Conservation (phyloP, 1,140 invertebrate genomes). For the Pantala flavescens region DNA sequence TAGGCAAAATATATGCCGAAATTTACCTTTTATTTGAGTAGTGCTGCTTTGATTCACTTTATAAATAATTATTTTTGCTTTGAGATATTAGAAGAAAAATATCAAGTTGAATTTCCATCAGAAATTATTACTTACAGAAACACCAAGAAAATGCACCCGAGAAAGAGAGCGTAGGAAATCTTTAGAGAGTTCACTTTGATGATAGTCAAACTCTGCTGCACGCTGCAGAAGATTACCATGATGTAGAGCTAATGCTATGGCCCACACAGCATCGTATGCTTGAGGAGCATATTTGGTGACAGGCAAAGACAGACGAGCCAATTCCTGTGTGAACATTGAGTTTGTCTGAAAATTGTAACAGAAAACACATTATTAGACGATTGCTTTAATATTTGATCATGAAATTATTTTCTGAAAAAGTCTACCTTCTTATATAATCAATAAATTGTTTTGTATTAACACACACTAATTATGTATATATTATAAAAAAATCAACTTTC, state of each 20-base stretch:
- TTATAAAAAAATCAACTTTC: no score
- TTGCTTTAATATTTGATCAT: no score
- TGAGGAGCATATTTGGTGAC: slow-evolving; percentile 58
- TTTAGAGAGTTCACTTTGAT: slow-evolving; percentile 52
- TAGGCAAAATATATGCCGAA: no score
- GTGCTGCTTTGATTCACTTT: no score
- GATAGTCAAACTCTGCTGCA: slow-evolving; percentile 53
- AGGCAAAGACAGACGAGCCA: slow-evolving; percentile 40
- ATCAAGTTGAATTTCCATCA: no score
- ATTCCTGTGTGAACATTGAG: slow-evolving; percentile 51
- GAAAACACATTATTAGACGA: slow-evolving; percentile 14
- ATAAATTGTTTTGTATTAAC: no score
- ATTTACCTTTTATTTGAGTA: no score
- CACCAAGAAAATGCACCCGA: slow-evolving; percentile 64
- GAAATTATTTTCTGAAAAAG: no score
- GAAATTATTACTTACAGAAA: slow-evolving; percentile 58
- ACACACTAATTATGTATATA: no score
- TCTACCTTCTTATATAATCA: no score
- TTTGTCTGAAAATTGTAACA: slow-evolving; percentile 44
- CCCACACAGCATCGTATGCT: slow-evolving; percentile 82
- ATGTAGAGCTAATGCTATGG: slow-evolving; percentile 61
- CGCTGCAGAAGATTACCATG: slow-evolving; percentile 29
- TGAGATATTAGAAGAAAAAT: no score
- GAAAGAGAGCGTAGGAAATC: slow-evolving; percentile 56
- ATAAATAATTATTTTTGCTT: no score